Evolutionary conservation across 1,140 invertebrate species (phyloP).

Genomic region (Lysiphlebus fabarum): DNA sequence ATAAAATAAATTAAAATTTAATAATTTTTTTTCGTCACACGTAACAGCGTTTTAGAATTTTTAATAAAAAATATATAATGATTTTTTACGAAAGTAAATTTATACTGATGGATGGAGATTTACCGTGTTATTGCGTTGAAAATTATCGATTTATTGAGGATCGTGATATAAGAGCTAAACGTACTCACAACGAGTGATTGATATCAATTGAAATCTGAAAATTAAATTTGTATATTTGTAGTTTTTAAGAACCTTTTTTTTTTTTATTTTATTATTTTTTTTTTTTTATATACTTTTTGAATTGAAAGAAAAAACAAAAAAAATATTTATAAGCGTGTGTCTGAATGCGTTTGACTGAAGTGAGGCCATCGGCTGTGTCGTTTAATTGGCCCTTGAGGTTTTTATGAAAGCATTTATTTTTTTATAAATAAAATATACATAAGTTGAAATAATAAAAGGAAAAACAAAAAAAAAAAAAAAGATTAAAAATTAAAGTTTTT

Average conservation of each 20-base stretch:
- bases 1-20: constrained; percentile 11
- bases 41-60: neutral
- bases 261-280: neutral
- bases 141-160: constrained; percentile 7
- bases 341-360: neutral
- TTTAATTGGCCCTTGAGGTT: constrained; percentile 19
- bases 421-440: constrained; percentile 18
- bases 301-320: too few species aligned
- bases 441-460: constrained; percentile 1
- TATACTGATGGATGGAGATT: constrained; percentile 8
- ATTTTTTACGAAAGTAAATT: neutral
- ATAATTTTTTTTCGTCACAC: neutral
- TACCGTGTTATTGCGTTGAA: neutral
- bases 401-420: constrained; percentile 23
- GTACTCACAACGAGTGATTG: constrained; percentile 5
- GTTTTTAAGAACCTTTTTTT: neutral
- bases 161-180: constrained; percentile 7
- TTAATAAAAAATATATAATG: too few species aligned
- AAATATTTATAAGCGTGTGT: constrained; percentile 1
- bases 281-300: too few species aligned
- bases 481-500: neutral
- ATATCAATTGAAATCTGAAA: constrained; percentile 9
- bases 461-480: constrained; percentile 1
- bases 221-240: neutral
- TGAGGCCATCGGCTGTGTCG: constrained; percentile 19